Base-by-base conservation (phyloP, 2,888 invertebrate species). In the Chironomus tentans region DNA sequence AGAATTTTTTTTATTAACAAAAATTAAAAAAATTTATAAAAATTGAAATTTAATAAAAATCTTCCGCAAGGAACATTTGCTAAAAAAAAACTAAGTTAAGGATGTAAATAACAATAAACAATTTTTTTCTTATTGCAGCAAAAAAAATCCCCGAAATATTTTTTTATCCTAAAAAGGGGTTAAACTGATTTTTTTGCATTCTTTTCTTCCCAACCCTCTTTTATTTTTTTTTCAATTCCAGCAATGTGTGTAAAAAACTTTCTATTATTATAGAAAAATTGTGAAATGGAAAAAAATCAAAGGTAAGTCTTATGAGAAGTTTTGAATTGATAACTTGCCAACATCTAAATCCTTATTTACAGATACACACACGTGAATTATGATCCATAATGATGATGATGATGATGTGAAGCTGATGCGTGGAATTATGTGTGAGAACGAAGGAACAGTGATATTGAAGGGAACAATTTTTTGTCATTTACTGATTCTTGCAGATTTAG, bases 91-190 rank as follows among this genome's bases (percentile, higher is more conserved):
- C 28, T 21, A n/a, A 15, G 46, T 65, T 18, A 56, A 56, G 72
- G 61, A 72, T 72, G 62, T 72, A 72, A 72, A 72, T 72, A 71
- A 50, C 22, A 48, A 38, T 68, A 70, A 70, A 70, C 70, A 70
- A 38, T 62, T 72, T 72, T 72, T 71, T 56, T 28, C 3, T 65
- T 56, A 15, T 15, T 18, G 56, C 15, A 56, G 5, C 18, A 18
- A 15, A 56, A 46, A n/a, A 69, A 69, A 21, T 65, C 38, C 5
- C 70, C 12, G 38, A 18, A 65, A 21, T 65, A 13, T 65, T 65
- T 65, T 56, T 18, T 2, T 38, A 38, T 2, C 38, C 4, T 18
- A 65, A 65, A 69, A 69, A 69, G 68, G 65, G 68, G 24, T 69
- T 15, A 56, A 18, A 56, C n/a, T 56, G 56, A 56, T 56, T 56